Evolutionary conservation across 2,113 vertebrate species (phyloP).

Genomic region (Leptobrachium leishanense): DNA sequence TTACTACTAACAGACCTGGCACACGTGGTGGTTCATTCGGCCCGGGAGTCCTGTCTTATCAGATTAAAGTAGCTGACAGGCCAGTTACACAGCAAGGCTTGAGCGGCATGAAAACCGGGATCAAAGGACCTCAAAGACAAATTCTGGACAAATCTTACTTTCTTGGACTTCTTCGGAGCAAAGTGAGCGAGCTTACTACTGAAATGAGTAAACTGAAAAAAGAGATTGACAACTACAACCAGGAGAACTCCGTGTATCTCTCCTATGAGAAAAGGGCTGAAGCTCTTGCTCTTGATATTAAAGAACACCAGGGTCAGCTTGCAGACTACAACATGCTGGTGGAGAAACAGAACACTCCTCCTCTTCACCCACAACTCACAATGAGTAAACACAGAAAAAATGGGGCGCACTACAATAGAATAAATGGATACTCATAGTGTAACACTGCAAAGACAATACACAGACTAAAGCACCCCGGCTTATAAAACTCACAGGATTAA

Average conservation of each 20-base stretch:
- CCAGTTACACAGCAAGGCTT: constrained; percentile 96
- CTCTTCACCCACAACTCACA: too few species aligned
- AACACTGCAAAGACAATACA: too few species aligned
- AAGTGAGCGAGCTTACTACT: constrained; percentile 85
- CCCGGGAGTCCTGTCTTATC: constrained; percentile 80
- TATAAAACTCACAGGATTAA: too few species aligned
- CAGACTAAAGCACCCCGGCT: too few species aligned
- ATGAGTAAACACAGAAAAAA: too few species aligned
- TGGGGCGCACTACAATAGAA: too few species aligned
- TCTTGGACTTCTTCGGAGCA: constrained; percentile 89
- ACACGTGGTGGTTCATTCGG: constrained; percentile 68
- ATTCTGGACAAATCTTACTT: constrained; percentile 97
- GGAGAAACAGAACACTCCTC: too few species aligned
- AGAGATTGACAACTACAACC: constrained; percentile 91
- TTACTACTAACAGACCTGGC: constrained; percentile 77
- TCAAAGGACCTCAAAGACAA: constrained; percentile 96
- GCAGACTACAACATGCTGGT: constrained; percentile 98
- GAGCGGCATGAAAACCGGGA: constrained; percentile 93
- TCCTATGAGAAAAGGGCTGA: constrained; percentile 96
- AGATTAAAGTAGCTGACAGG: constrained; percentile 91
- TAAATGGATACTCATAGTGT: too few species aligned
- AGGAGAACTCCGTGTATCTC: constrained; percentile 93
- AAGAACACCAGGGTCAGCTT: constrained; percentile 89
- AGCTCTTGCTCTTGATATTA: constrained; percentile 87
- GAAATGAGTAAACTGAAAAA: constrained; percentile 92